Evolutionary conservation across 2,888 invertebrate species (phyloP).

Genomic region (Leptinotarsa tumamoca): DNA sequence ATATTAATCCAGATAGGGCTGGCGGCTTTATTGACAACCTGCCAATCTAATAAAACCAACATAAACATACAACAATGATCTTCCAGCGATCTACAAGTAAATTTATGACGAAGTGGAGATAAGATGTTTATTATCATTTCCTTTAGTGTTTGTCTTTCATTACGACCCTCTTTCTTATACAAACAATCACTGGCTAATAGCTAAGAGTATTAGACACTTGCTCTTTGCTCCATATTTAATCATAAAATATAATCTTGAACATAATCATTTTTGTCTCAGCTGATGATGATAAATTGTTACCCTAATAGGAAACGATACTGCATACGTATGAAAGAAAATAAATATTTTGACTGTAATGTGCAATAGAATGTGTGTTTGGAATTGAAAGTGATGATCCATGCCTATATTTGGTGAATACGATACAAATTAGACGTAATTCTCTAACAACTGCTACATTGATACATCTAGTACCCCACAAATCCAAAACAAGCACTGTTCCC

Average conservation of each 20-base stretch:
- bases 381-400: too few species aligned
- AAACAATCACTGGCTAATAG: slow-evolving; percentile 54
- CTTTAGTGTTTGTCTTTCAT: slow-evolving; percentile 58
- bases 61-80: slow-evolving; percentile 17
- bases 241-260: slow-evolving; percentile 10
- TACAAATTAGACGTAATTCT: too few species aligned
- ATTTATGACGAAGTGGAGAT: slow-evolving; percentile 40
- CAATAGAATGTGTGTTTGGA: too few species aligned
- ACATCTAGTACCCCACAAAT: too few species aligned
- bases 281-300: background rate
- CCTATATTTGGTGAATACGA: too few species aligned
- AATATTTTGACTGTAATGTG: background rate
- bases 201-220: slow-evolving; percentile 34
- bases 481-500: too few species aligned
- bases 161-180: slow-evolving; percentile 55
- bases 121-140: slow-evolving; percentile 54
- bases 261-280: slow-evolving; percentile 14
- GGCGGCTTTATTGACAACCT: slow-evolving; percentile 2
- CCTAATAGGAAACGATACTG: background rate
- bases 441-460: too few species aligned
- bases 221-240: slow-evolving; percentile 24
- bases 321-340: background rate
- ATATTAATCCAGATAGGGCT: slow-evolving; percentile 4
- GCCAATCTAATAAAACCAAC: slow-evolving; percentile 2
- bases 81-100: slow-evolving; percentile 24